Evolutionary conservation across 2,113 vertebrate species (phyloP).

Genomic region (Salvelinus sp.): DNA sequence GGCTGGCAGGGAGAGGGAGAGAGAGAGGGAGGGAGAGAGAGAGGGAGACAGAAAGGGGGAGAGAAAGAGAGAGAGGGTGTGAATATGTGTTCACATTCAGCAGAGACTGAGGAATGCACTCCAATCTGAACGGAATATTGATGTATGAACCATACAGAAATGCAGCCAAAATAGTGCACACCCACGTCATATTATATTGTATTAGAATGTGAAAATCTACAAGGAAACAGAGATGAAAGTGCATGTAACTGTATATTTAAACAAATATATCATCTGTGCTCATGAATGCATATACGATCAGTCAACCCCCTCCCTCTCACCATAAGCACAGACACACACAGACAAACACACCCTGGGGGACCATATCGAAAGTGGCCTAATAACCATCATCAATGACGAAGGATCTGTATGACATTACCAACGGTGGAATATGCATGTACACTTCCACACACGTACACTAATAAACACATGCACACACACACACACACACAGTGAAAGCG

Average conservation of each 20-base stretch:
- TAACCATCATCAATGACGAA: neutral
- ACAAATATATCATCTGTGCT: neutral
- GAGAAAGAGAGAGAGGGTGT: constrained; percentile 8
- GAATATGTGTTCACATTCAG: constrained; percentile 47
- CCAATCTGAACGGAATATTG: constrained; percentile 46
- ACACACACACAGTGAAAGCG: neutral
- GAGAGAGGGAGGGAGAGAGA: neutral
- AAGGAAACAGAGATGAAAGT: neutral
- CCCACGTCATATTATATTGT: neutral
- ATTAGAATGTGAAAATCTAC: neutral
- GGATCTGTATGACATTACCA: neutral
- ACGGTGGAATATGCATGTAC: constrained; percentile 4
- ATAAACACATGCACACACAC: neutral
- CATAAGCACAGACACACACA: neutral
- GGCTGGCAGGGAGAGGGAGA: neutral
- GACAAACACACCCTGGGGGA: neutral
- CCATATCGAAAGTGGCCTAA: neutral
- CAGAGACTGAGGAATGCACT: constrained; percentile 39
- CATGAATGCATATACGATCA: neutral
- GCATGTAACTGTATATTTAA: neutral
- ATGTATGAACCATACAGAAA: constrained; percentile 47
- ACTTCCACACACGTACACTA: constrained; percentile 26
- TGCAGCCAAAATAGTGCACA: constrained; percentile 5
- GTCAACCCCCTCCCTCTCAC: neutral
- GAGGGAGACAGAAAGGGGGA: neutral